Evolutionary conservation across 23 tunicate species (phyloP).

Genomic region (Diplosoma virens): DNA sequence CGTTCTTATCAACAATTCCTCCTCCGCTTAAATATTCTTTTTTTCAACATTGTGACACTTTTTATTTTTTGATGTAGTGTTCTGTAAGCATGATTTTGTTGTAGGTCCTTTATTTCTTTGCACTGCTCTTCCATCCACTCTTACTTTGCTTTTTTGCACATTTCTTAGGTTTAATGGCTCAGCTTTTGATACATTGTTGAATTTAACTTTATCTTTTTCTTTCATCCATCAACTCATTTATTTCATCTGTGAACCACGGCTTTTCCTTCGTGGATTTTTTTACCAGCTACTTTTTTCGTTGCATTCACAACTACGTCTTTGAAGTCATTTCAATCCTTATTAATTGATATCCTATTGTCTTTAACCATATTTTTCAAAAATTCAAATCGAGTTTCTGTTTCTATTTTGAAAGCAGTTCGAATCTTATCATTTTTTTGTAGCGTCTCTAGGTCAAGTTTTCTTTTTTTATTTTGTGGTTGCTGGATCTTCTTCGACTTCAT

Average conservation of each 20-base stretch:
- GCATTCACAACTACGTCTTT: too few species aligned
- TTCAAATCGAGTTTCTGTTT: too few species aligned
- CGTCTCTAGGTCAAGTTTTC: not conserved
- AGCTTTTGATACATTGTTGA: not conserved
- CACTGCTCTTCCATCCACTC: too few species aligned
- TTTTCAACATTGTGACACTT: not conserved
- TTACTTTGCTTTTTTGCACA: not conserved
- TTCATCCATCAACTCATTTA: not conserved
- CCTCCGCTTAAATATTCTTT: not conserved
- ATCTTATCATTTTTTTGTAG: not conserved
- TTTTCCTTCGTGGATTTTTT: too few species aligned
- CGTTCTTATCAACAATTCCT: not conserved
- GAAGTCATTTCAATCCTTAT: too few species aligned
- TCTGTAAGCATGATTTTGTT: not conserved
- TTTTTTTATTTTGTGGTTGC: not conserved
- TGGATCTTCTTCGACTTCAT: not conserved
- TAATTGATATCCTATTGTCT: too few species aligned
- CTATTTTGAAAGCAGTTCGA: not conserved
- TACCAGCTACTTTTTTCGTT: too few species aligned
- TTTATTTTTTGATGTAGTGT: not conserved
- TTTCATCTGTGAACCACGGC: too few species aligned
- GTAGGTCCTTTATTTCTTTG: not conserved
- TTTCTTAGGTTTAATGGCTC: not conserved
- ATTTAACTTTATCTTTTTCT: not conserved
- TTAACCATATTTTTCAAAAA: too few species aligned